phyloP scores from a whole-genome alignment of 2,888 invertebrate species.

The Zaprionus bogoriensis region DNA sequence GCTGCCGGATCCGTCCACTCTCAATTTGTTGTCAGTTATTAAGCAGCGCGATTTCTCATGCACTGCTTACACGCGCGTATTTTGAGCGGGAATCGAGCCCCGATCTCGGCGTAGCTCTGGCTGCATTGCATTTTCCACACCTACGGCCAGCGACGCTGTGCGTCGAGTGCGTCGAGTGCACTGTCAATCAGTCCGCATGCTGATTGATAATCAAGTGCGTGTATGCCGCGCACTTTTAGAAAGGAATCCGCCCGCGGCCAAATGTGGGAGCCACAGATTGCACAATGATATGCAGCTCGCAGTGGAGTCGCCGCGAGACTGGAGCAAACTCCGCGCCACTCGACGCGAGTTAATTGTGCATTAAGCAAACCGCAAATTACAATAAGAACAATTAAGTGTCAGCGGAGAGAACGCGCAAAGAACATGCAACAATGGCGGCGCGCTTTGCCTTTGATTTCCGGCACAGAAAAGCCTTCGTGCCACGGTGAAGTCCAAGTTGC shows the following conservation, averaged over 20 bases:
- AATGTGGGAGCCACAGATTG: slow-evolving; percentile 37
- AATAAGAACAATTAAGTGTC: no score
- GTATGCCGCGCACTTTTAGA: slow-evolving; percentile 55
- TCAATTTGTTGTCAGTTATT: slow-evolving; percentile 75
- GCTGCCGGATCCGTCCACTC: slow-evolving; percentile 30
- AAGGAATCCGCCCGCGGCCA: slow-evolving; percentile 53
- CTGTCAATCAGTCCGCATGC: slow-evolving; percentile 62
- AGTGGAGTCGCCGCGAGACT: no score
- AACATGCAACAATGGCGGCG: slow-evolving; percentile 35
- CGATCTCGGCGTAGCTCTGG: no score
- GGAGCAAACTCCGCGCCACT: no score
- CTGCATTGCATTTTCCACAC: slow-evolving; percentile 62
- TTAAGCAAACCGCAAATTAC: slow-evolving; percentile 51
- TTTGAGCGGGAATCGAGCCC: no score
- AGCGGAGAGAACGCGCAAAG: no score
- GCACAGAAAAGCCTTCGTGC: slow-evolving; percentile 1
- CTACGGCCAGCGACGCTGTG: no score
- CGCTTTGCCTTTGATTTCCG: slow-evolving; percentile 24
- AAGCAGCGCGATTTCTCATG: slow-evolving; percentile 63
- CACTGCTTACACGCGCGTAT: slow-evolving; percentile 43
- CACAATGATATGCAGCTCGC: slow-evolving; percentile 28
- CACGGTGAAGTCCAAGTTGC: neutral
- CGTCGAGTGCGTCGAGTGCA: no score
- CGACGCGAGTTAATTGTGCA: slow-evolving; percentile 33
- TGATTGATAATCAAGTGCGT: slow-evolving; percentile 74